Conservation (phyloP, 2,888 invertebrate species). For the Ophion ventricosus region DNA sequence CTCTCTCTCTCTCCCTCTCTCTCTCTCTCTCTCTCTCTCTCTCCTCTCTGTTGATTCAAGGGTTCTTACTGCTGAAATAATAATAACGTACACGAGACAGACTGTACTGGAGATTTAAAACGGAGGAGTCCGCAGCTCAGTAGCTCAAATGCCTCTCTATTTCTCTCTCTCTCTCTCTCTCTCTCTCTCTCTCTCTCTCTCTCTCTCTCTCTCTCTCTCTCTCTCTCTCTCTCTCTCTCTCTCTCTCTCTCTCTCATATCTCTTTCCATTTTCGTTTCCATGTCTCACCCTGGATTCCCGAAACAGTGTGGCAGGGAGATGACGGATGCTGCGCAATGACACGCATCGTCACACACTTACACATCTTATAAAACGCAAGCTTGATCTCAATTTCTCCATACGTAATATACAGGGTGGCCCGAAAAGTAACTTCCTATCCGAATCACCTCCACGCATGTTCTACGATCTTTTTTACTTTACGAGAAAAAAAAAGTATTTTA, state of each 20-base stretch:
- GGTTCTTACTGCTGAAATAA: conserved; percentile 67
- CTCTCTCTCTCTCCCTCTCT: conserved; percentile 16
- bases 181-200: conserved; percentile 24
- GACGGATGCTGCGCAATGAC: conserved; percentile 71
- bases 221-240: conserved; percentile 19
- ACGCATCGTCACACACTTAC: conserved; percentile 71
- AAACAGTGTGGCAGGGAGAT: conserved; percentile 62
- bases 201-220: conserved; percentile 13
- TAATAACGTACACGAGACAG: conserved; percentile 67
- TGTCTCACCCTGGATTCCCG: conserved; percentile 52
- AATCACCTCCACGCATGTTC: neutral
- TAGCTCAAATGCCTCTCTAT: conserved; percentile 19
- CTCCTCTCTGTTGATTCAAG: conserved; percentile 69
- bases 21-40: conserved; percentile 4
- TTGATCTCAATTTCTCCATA: conserved; percentile 42
- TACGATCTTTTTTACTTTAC: neutral
- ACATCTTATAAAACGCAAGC: conserved; percentile 17
- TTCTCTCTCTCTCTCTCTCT: conserved; percentile 26
- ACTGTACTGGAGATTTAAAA: conserved; percentile 50
- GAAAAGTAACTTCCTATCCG: neutral
- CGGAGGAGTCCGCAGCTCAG: conserved; percentile 10
- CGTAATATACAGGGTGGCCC: neutral
- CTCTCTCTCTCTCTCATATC: conserved; percentile 9
- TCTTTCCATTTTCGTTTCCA: conserved; percentile 46
- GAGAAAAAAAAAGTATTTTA: too few relatives aligned